These are phyloP conservation scores for Xenopus petersii DNA, from an alignment of 2,797 vertebrate species.

Conservation along the genomic window DNA sequence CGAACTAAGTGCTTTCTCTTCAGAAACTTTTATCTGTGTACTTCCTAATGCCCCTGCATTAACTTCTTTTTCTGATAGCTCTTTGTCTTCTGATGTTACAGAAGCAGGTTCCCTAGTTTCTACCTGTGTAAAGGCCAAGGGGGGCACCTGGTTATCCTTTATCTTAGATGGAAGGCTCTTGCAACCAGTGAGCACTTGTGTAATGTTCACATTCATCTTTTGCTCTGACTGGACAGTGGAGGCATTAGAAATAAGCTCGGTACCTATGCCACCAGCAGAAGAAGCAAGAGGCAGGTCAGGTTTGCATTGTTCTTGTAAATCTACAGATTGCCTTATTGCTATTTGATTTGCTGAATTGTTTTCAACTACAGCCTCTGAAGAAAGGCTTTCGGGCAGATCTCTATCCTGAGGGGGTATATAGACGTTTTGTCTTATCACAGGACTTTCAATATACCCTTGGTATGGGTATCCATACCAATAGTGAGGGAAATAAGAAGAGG, in stretches of 20 bases:
- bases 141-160: constrained; percentile 42
- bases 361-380: constrained; percentile 55
- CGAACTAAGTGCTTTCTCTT: constrained; percentile 63
- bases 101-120: constrained; percentile 50
- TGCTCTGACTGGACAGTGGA: constrained; percentile 44
- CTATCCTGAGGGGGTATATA: constrained; percentile 63
- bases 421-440: constrained; percentile 61
- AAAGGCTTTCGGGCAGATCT: constrained; percentile 50
- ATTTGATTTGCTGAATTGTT: constrained; percentile 41
- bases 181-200: constrained; percentile 13
- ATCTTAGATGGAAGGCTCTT: constrained; percentile 46
- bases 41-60: constrained; percentile 40
- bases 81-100: constrained; percentile 51
- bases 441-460: constrained; percentile 70
- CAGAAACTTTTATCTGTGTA: constrained; percentile 32
- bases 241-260: constrained; percentile 36
- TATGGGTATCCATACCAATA: constrained; percentile 74
- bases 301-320: constrained; percentile 28
- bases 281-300: background rate
- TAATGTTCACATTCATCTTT: background rate
- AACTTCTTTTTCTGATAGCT: constrained; percentile 57
- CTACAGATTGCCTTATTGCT: constrained; percentile 53
- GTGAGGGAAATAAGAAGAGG: constrained; percentile 64
- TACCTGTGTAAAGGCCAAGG: constrained; percentile 41
- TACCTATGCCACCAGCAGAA: constrained; percentile 15